Base-by-base conservation (phyloP, 1,140 invertebrate species). In the Bombyx mori region DNA sequence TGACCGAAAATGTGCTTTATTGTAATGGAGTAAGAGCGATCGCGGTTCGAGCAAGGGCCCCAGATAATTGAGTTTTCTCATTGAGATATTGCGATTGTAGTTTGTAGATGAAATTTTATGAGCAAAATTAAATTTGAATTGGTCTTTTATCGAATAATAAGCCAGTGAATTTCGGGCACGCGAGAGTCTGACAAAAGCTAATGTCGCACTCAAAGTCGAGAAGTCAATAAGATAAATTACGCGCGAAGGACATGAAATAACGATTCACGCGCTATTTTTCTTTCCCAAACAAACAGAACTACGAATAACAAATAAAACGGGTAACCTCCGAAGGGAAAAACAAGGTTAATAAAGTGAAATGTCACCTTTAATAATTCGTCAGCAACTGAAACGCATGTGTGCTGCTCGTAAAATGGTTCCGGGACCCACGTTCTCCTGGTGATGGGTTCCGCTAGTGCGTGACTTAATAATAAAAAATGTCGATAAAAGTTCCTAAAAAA, bases 281-380 rank as follows among this genome's bases (percentile, higher is more conserved):
- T 8, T 35, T 51, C 22, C 42, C 10, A 9, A 51, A 7, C 18
- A 9, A 51, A 7, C 50, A 51, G 8, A 26, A 51, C 26, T 35
- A 35, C 18, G 50, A 51, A 10, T n/a, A 51, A 51, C 22, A 51
- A 51, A 51, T 51, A 51, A 35, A 35, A 51, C 42, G 42, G 22
- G 7, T 6, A 45, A 56, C 57, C 50, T 63, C 49, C 47, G 53
- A 59, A 53, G 48, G 46, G 18, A 56, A 62, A 62, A 62, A 62
- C 57, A 62, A 62, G 56, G 52, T 58, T 62, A 60, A 59, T 57
- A 54, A 51, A 54, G 35, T 49, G 52, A 54, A 63, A 56, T 56
- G 54, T 60, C 55, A 63, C 62, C 62, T 63, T 56, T 57, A 56
- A 59, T 59, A 60, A 59, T 63, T 60, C 58, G 62, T 60, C 54